Evolutionary conservation across 2,888 invertebrate genomes (phyloP).

Genomic region (Folsomia candida): DNA sequence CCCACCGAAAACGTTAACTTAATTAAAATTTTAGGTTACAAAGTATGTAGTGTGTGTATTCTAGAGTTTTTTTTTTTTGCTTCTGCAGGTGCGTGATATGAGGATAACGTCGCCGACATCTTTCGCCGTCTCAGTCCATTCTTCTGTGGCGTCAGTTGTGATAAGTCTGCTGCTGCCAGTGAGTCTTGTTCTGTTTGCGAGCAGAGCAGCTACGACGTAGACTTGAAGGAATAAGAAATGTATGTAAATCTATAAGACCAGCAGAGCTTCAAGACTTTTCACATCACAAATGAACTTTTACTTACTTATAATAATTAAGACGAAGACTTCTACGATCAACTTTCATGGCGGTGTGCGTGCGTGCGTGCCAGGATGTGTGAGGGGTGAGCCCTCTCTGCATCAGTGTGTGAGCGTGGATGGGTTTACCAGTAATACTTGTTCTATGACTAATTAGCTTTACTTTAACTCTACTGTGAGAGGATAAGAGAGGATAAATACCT

Average conservation of each 20-base stretch:
- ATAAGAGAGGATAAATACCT: not conserved
- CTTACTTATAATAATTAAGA: not conserved
- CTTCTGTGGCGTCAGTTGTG: constrained; percentile 35
- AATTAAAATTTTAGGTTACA: not conserved
- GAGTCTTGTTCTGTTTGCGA: constrained; percentile 1
- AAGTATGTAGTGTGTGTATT: too few species aligned
- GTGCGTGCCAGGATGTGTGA: not conserved
- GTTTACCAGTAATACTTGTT: too few species aligned
- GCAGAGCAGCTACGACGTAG: not conserved
- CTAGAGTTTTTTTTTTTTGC: too few species aligned
- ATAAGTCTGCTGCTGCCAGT: not conserved
- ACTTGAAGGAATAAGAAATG: not conserved
- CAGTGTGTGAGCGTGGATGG: not conserved
- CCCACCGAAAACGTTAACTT: too few species aligned
- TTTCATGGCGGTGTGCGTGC: not conserved
- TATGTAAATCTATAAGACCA: not conserved
- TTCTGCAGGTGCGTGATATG: constrained; percentile 51
- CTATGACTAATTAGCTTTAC: too few species aligned
- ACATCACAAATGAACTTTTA: not conserved
- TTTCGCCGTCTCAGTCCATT: constrained; percentile 47
- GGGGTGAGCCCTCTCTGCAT: too few species aligned
- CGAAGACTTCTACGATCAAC: not conserved
- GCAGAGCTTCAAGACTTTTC: constrained; percentile 20
- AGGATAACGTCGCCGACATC: constrained; percentile 50
- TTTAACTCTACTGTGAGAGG: not conserved